Conservation (phyloP, 2,888 invertebrate species). For the Mesoligia furuncula region DNA sequence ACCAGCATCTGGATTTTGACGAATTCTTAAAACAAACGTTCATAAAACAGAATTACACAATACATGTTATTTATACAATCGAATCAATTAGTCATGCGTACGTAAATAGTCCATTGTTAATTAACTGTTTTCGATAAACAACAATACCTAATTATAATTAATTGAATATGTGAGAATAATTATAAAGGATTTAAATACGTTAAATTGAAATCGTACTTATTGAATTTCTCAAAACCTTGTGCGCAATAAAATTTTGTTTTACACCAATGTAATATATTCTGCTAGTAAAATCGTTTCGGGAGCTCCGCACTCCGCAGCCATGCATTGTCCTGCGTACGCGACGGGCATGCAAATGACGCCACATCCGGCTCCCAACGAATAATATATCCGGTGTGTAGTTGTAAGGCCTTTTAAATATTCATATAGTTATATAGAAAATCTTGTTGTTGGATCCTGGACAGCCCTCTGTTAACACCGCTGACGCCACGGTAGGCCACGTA, state of each 20-base stretch:
- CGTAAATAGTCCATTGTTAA: slow-evolving; percentile 28
- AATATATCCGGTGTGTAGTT: slow-evolving; percentile 81
- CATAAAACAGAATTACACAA: slow-evolving; percentile 14
- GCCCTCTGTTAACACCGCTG: slow-evolving; percentile 26
- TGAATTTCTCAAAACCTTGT: not conserved
- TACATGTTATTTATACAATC: slow-evolving; percentile 24
- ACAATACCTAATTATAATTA: not conserved
- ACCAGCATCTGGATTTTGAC: not conserved
- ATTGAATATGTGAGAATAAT: not conserved
- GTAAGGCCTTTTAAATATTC: slow-evolving; percentile 64
- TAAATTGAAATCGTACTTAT: not conserved
- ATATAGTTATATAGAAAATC: slow-evolving; percentile 53
- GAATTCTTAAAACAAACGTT: slow-evolving; percentile 2
- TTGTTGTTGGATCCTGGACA: slow-evolving; percentile 34
- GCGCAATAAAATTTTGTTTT: slow-evolving; percentile 39
- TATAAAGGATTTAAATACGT: not conserved
- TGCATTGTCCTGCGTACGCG: slow-evolving; percentile 72
- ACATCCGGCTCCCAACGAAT: slow-evolving; percentile 86
- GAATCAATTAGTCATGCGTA: slow-evolving; percentile 18
- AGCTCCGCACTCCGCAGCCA: slow-evolving; percentile 46
- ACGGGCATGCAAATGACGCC: slow-evolving; percentile 84
- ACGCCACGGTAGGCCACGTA: slow-evolving; percentile 13
- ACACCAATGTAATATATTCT: slow-evolving; percentile 50
- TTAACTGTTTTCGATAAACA: slow-evolving; percentile 10
- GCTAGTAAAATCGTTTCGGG: slow-evolving; percentile 61